Percentiles rank a stretch among this genome's conserved stretches.
phyloP scores from a whole-genome alignment of 2,888 invertebrate species.

The Pachliopta kotzebuea region DNA sequence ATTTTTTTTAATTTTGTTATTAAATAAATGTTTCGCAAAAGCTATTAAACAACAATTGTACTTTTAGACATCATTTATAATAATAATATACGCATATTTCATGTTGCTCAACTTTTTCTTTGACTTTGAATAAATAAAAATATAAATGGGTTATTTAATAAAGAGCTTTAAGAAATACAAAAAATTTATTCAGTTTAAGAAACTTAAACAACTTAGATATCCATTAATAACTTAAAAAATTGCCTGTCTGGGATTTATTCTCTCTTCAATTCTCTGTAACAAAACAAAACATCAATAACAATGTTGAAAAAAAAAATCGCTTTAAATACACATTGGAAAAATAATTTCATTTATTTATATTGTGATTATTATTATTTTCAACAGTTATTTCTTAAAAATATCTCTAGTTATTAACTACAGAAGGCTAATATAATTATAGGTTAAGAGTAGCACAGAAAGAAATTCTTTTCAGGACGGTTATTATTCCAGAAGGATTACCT shows the following conservation, averaged over 20 bases:
- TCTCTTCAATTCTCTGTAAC: conserved; percentile 27
- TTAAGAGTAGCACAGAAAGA: background rate
- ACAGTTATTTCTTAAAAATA: too few species aligned
- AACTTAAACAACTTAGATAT: background rate
- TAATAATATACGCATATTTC: too few species aligned
- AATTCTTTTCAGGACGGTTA: too few species aligned
- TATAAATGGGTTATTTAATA: background rate
- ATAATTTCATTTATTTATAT: background rate
- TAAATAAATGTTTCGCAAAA: too few species aligned
- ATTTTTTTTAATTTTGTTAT: too few species aligned
- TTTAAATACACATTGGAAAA: background rate
- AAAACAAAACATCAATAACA: conserved; percentile 3
- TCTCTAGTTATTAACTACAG: too few species aligned
- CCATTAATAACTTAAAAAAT: background rate
- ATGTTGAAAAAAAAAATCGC: background rate
- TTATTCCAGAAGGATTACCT: background rate
- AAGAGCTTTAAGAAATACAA: background rate
- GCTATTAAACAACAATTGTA: too few species aligned
- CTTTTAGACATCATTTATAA: too few species aligned
- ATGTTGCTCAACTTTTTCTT: too few species aligned
- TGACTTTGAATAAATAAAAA: background rate
- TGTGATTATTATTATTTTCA: too few species aligned
- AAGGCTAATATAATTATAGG: too few species aligned
- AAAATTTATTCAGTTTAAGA: background rate
- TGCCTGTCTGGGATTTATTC: conserved; percentile 21